Percentiles rank a stretch among this genome's conserved stretches.
phyloP scores from a whole-genome alignment of 2,888 invertebrate species.

The Melanophora roralis region DNA sequence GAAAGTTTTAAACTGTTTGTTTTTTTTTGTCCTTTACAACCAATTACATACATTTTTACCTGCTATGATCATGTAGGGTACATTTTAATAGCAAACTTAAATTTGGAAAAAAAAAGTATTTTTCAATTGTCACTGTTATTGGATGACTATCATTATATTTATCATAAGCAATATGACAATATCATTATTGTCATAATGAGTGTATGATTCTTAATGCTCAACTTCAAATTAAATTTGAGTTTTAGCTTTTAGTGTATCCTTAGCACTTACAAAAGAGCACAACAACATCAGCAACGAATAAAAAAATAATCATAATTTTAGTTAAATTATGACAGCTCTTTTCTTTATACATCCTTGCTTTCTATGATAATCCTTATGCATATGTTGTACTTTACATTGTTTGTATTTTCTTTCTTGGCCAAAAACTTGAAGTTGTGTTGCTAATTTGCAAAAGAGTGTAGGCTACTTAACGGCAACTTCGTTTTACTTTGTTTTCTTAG shows the following conservation, averaged over 20 bases:
- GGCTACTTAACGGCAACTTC: conserved; percentile 39
- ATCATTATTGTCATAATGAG: not conserved
- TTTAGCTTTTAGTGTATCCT: conserved; percentile 48
- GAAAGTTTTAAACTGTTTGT: no score
- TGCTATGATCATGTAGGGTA: not conserved
- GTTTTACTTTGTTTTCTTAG: not conserved
- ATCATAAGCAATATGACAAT: conserved; percentile 2
- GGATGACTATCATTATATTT: not conserved
- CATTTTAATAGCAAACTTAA: conserved; percentile 10
- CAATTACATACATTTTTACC: not conserved
- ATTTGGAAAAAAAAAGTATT: conserved; percentile 16
- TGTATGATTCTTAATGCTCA: not conserved
- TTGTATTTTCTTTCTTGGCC: conserved; percentile 20
- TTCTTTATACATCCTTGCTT: conserved; percentile 47
- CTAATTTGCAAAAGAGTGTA: conserved; percentile 29
- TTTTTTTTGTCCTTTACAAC: no score
- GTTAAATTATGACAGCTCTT: conserved; percentile 64
- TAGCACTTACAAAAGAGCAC: conserved; percentile 51
- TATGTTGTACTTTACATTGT: not conserved
- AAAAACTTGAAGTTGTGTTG: conserved; percentile 20
- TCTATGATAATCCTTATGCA: conserved; percentile 36
- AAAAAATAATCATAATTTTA: conserved; percentile 60
- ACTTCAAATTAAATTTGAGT: not conserved
- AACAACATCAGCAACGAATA: conserved; percentile 14
- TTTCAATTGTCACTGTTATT: conserved; percentile 41